Evolutionary conservation across 2,888 invertebrate species (phyloP).

Genomic region (Watsonalla cultraria): DNA sequence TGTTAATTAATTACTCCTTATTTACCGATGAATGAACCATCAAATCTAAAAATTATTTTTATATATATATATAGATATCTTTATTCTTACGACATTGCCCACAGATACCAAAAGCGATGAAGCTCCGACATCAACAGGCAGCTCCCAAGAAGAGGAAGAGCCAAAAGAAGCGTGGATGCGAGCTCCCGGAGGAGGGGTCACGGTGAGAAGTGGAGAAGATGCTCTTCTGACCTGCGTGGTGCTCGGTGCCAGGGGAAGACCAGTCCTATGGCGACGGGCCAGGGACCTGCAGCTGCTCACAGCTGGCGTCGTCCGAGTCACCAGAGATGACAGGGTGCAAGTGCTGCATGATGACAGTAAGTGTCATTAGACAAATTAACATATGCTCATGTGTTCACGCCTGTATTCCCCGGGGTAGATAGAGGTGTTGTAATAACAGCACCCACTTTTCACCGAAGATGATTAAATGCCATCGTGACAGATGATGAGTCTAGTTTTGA

Average conservation of each 20-base stretch:
- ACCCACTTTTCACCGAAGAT: too few relatives aligned
- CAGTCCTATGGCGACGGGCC: constrained; percentile 87
- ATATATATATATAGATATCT: too few relatives aligned
- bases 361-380: constrained; percentile 21
- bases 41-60: too few relatives aligned
- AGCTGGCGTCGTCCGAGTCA: constrained; percentile 86
- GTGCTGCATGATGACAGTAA: constrained; percentile 89
- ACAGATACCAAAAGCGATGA: constrained; percentile 50
- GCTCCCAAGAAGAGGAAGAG: constrained; percentile 53
- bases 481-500: too few relatives aligned
- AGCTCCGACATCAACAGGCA: constrained; percentile 43
- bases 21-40: too few relatives aligned
- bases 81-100: constrained; percentile 13
- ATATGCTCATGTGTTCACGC: too few relatives aligned
- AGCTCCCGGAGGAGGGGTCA: constrained; percentile 56
- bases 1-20: too few relatives aligned
- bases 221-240: constrained; percentile 90
- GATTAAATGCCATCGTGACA: too few relatives aligned
- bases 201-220: constrained; percentile 81
- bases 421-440: too few relatives aligned
- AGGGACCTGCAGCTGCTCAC: constrained; percentile 84
- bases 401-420: too few relatives aligned
- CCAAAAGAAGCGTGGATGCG: constrained; percentile 61
- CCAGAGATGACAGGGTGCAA: constrained; percentile 84
- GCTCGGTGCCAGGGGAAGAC: constrained; percentile 82